A percentile compares a stretch with the other conserved stretches of the same genome.
These are phyloP conservation scores for Caenorhabditis panamensis DNA, from an alignment of 2,888 invertebrate species.

Conservation along the genomic window DNA sequence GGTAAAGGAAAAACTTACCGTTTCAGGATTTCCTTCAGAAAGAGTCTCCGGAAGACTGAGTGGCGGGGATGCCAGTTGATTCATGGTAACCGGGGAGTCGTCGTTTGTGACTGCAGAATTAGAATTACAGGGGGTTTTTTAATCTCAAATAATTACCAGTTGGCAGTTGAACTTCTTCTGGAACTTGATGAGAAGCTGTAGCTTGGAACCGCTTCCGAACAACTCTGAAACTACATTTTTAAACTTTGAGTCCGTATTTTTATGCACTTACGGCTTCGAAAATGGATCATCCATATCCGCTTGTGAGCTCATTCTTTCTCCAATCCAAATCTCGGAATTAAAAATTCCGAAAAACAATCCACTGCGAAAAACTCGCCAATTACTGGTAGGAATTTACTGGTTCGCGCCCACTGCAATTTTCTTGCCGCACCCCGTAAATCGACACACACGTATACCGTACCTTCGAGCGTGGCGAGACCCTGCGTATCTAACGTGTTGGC, in stretches of 20 bases:
- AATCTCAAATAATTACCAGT: constrained; percentile 52
- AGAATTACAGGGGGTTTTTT: too few species aligned
- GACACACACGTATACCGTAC: constrained; percentile 45
- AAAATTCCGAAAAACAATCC: background rate
- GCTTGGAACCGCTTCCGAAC: constrained; percentile 52
- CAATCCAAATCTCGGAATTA: background rate
- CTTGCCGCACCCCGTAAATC: constrained; percentile 49
- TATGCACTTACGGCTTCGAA: constrained; percentile 69
- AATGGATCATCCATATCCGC: constrained; percentile 67
- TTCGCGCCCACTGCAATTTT: constrained; percentile 12
- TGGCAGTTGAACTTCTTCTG: constrained; percentile 58
- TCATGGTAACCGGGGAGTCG: constrained; percentile 27
- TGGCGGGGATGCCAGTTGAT: constrained; percentile 69
- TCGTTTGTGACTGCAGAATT: constrained; percentile 50
- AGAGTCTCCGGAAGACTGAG: constrained; percentile 70
- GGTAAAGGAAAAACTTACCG: background rate
- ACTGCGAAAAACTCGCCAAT: background rate
- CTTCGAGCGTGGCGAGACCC: constrained; percentile 29
- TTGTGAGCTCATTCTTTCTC: constrained; percentile 83
- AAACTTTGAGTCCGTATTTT: background rate
- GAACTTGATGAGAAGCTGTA: constrained; percentile 25
- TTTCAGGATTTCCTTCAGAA: constrained; percentile 63
- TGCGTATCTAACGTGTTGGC: constrained; percentile 56
- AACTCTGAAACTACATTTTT: constrained; percentile 34
- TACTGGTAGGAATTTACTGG: constrained; percentile 2